Conservation (phyloP, 2,113 vertebrate species). For the Pelecanus crispus region DNA sequence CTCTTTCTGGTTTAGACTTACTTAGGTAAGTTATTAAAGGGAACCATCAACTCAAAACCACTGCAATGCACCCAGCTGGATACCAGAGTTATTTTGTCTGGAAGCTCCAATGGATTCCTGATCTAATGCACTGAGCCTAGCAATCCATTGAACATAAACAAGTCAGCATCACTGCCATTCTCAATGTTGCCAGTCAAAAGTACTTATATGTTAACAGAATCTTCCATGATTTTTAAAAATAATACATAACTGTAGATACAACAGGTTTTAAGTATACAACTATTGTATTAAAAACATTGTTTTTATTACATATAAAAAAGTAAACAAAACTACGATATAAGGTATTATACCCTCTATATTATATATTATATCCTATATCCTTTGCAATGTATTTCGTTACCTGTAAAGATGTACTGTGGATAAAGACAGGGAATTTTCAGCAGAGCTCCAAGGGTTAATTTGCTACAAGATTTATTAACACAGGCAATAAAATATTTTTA, state of each 20-base stretch:
- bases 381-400: background rate
- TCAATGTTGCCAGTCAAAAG: background rate
- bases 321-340: background rate
- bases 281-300: background rate
- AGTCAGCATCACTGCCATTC: background rate
- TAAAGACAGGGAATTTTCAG: background rate
- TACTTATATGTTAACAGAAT: background rate
- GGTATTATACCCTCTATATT: rapidly evolving
- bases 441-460: background rate
- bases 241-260: background rate
- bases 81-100: background rate
- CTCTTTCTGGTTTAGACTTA: background rate
- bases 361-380: background rate
- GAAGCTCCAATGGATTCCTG: background rate
- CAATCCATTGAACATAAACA: background rate
- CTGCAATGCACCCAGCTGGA: background rate
- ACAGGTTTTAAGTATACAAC: background rate
- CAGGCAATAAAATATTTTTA: background rate
- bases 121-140: background rate
- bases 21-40: background rate
- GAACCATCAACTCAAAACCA: background rate
- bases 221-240: background rate
- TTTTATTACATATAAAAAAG: background rate
- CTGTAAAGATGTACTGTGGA: background rate
- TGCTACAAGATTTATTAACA: background rate